Evolutionary conservation across 1,140 invertebrate species (phyloP).

Genomic region (Psilanteris sp.): DNA sequence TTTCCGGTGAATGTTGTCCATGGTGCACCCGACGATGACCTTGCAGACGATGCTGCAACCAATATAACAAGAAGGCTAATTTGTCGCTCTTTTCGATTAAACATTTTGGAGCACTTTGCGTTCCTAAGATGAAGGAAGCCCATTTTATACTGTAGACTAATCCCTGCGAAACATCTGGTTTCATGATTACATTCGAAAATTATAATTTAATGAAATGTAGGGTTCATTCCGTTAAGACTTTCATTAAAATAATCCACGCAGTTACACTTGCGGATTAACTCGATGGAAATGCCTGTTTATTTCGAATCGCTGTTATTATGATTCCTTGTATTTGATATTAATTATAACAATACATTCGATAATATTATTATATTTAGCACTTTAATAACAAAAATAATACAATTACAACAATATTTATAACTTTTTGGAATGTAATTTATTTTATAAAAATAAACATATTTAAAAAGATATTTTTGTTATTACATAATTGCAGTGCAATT

Average conservation of each 20-base stretch:
- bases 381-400: no score
- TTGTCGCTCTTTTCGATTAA: conserved; percentile 37
- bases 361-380: neutral
- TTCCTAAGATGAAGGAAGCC: conserved; percentile 21
- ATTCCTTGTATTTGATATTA: no score
- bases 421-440: no score
- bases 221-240: conserved; percentile 22
- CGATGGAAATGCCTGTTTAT: conserved; percentile 37
- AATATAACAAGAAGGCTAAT: conserved; percentile 55
- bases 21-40: conserved; percentile 53
- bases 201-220: conserved; percentile 11
- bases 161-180: conserved; percentile 64
- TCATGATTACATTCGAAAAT: conserved; percentile 25
- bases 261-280: conserved; percentile 70
- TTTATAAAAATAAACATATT: no score
- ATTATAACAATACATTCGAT: no score
- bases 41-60: conserved; percentile 27
- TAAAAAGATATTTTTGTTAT: no score
- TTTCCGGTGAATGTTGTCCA: conserved; percentile 55
- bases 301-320: conserved; percentile 6
- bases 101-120: conserved; percentile 66
- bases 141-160: conserved; percentile 67
- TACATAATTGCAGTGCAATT: no score
- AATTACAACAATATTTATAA: no score
- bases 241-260: conserved; percentile 73